Percentiles rank a stretch among this genome's conserved stretches.
phyloP scores from a whole-genome alignment of 2,797 vertebrate genomes.

The Crocidura indochinensis region DNA sequence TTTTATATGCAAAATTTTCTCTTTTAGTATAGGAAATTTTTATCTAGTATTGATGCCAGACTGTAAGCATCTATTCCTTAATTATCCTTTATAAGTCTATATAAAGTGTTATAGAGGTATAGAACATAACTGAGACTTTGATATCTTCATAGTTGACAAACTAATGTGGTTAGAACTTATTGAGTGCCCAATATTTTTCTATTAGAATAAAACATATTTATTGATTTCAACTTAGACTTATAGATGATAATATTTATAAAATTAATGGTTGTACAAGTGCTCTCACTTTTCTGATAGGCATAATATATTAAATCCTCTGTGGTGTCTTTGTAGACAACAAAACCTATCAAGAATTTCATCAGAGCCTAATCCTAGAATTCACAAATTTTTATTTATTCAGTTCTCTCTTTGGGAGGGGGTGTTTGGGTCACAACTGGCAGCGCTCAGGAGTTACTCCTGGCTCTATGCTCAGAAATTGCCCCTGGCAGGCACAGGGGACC shows the following conservation, averaged over 20 bases:
- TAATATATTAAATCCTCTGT: constrained; percentile 2
- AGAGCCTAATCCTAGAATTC: not conserved
- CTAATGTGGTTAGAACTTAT: not conserved
- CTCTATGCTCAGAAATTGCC: too few species aligned
- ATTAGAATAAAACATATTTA: constrained; percentile 40
- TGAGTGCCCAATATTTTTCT: constrained; percentile 3
- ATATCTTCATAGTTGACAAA: not conserved
- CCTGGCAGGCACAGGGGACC: too few species aligned
- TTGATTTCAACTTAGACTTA: constrained; percentile 46
- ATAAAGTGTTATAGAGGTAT: not conserved
- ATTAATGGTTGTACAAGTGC: constrained; percentile 10
- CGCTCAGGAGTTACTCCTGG: too few species aligned
- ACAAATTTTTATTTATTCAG: not conserved
- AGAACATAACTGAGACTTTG: not conserved
- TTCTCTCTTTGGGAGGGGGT: too few species aligned
- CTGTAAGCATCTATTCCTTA: not conserved
- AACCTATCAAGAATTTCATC: not conserved
- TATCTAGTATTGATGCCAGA: not conserved
- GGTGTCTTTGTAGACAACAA: not conserved
- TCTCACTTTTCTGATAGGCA: not conserved
- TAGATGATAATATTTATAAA: not conserved
- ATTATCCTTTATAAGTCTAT: not conserved
- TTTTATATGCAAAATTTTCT: not conserved
- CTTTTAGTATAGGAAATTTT: constrained; percentile 19
- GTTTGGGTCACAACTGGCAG: too few species aligned